Evolutionary conservation across 2,113 vertebrate species (phyloP), one percentile per base, ranked within the genome.

Genomic region (Alethe castanea): DNA sequence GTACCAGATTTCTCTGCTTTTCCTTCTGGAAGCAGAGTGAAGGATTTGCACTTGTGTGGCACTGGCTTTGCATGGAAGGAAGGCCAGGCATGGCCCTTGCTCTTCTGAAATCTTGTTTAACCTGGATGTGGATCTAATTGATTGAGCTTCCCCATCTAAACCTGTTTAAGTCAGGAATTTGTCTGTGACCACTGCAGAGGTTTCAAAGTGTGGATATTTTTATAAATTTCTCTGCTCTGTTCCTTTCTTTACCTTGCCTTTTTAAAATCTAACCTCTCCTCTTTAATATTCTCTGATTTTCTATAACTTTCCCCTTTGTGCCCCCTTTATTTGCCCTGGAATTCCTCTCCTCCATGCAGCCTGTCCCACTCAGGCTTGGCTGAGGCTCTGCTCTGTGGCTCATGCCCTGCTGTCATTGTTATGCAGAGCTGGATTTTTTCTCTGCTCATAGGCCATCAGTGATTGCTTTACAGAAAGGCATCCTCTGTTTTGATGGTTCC

Each of bases 401-500:
- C n/a, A 3, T 8, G 52, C 33, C 62, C 59, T 42, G 70, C 47
- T 45, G 22, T 29, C 48, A 25, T 59, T 54, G 12, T 24, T 23
- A 25, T 38, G 47, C 19, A 9, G 8, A 40, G 35, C 74, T 45
- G 38, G 66, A 2, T 23, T n/a, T 73, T 33, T 61, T 36, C 78
- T 83, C 11, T 90, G 82, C 78, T 81, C 66, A 4, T 1, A 94
- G 97, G 64, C 94, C 92, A 33, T 89, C 96, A 26, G 69, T n/a
- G 79, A 80, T 95, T 82, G 94, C 94, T 72, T 76, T 96, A 59
- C 97, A 94, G 87, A 97, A 96, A 89, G 97, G 96, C 77, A 96
- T 98, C 79, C 84, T 97, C 65, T 97, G 97, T 67, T 97, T 97
- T 42, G 97, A 97, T 88, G 97, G 98, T 10, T 98, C 97, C 45